Percentiles rank a stretch among this genome's conserved stretches.
These are phyloP conservation scores for Maccullochella peelii DNA, from an alignment of 2,113 vertebrate genomes.

Conservation along the genomic window DNA sequence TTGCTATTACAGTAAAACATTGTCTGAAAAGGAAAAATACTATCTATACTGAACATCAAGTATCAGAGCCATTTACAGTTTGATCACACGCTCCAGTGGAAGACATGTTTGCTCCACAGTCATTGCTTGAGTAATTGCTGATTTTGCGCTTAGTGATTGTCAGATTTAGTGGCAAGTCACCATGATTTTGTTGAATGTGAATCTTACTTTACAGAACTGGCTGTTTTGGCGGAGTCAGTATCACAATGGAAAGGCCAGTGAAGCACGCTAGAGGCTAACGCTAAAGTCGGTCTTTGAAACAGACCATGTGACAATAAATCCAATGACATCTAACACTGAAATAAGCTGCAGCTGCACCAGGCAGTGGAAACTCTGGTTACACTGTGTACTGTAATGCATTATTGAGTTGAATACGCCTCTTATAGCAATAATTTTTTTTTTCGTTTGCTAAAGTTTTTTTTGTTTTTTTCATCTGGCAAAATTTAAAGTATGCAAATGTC, in stretches of 20 bases:
- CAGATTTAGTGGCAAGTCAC: neutral
- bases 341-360: neutral
- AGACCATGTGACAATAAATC: neutral
- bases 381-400: neutral
- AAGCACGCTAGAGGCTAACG: neutral
- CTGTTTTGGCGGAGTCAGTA: neutral
- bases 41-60: neutral
- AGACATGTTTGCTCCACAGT: conserved; percentile 1
- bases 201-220: neutral
- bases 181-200: neutral
- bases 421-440: no score
- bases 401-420: neutral
- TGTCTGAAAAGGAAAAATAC: neutral
- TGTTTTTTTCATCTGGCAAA: neutral
- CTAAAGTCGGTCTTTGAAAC: neutral
- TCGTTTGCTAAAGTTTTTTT: neutral
- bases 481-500: neutral
- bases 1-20: neutral
- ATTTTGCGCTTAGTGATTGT: neutral
- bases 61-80: neutral
- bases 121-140: neutral
- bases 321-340: neutral
- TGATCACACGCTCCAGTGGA: neutral
- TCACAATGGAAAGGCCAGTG: conserved; percentile 24
- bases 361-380: neutral